Evolutionary conservation across 2,797 vertebrate genomes (phyloP).

Genomic region (Myotis myotis): DNA sequence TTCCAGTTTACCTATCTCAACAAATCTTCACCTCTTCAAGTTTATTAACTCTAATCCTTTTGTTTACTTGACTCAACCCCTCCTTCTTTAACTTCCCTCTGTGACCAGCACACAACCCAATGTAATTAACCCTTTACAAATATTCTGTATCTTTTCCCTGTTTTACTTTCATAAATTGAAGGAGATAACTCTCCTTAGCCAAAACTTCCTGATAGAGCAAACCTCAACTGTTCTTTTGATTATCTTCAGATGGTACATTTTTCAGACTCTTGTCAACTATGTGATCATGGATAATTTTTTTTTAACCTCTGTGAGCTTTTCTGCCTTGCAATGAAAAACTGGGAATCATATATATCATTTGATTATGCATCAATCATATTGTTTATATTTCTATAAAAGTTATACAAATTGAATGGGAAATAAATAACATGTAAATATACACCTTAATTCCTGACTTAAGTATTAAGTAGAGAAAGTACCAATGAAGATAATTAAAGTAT

Average conservation of each 20-base stretch:
- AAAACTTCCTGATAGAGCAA: background rate
- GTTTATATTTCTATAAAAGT: background rate
- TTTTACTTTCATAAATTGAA: background rate
- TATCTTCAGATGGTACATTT: background rate
- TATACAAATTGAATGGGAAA: background rate
- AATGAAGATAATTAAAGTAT: background rate
- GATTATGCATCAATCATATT: background rate
- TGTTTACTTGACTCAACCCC: background rate
- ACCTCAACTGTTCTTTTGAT: background rate
- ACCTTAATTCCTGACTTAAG: background rate
- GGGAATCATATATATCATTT: background rate
- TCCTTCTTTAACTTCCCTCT: background rate
- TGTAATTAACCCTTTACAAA: background rate
- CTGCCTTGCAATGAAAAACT: background rate
- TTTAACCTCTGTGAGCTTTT: background rate
- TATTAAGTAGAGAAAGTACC: background rate
- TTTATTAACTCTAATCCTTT: background rate
- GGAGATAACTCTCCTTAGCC: background rate
- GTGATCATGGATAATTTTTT: background rate
- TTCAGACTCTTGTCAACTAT: background rate
- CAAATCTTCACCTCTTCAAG: too few relatives aligned
- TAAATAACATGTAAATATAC: background rate
- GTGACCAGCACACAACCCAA: background rate
- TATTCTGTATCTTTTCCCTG: background rate
- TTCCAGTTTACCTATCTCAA: background rate